Conservation (phyloP, 1,140 invertebrate genomes). For the Eupristina koningsbergeri region DNA sequence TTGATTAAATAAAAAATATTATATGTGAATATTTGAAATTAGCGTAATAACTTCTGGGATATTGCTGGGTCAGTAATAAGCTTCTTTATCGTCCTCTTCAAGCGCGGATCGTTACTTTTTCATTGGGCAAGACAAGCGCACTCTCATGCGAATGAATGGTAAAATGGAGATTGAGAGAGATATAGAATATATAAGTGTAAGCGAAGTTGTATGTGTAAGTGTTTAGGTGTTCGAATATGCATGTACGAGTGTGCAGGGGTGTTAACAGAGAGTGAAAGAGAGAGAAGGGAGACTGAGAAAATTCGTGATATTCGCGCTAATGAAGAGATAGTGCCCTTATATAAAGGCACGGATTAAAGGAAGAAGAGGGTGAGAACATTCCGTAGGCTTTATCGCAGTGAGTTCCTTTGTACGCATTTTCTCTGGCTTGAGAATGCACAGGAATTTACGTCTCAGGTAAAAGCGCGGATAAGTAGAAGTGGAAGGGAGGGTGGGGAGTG, state of each 20-base stretch:
- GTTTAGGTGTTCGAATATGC: background rate
- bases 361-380: conserved; percentile 22
- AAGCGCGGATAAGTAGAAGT: background rate
- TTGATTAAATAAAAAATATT: background rate
- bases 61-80: conserved; percentile 13
- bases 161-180: conserved; percentile 11
- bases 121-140: conserved; percentile 13
- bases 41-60: conserved; percentile 6
- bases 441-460: conserved; percentile 23
- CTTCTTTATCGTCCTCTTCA: conserved; percentile 8
- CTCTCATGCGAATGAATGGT: conserved; percentile 11
- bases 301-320: conserved; percentile 32
- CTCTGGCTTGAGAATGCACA: conserved; percentile 2
- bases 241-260: background rate
- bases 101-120: conserved; percentile 18
- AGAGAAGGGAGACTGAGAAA: conserved; percentile 23
- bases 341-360: conserved; percentile 39
- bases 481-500: background rate
- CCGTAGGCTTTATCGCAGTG: conserved; percentile 28
- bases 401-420: background rate
- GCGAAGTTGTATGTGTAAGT: background rate
- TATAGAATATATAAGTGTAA: background rate
- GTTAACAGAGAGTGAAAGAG: background rate
- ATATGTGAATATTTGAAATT: conserved; percentile 7
- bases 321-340: conserved; percentile 44